phyloP scores from a whole-genome alignment of 2,797 vertebrate genomes.

The Anabacerthia variegaticeps region DNA sequence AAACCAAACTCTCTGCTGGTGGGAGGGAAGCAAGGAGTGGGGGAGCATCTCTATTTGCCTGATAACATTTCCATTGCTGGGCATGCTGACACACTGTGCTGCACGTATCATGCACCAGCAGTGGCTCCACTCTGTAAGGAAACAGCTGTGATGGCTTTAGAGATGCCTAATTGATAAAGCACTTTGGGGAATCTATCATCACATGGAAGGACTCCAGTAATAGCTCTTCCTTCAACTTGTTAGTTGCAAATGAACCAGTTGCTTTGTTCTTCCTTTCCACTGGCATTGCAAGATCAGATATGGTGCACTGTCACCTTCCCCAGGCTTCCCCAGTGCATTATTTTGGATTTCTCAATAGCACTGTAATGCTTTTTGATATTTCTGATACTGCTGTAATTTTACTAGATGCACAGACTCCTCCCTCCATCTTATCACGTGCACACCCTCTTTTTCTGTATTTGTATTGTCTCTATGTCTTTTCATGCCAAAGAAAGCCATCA shows the following conservation, averaged over 20 bases:
- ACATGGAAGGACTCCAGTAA: not conserved
- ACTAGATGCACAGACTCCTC: not conserved
- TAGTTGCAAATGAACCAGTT: not conserved
- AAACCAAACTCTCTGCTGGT: not conserved
- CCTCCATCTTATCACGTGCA: not conserved
- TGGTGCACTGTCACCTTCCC: not conserved
- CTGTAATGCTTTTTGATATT: not conserved
- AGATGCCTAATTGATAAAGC: not conserved
- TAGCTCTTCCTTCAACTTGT: not conserved
- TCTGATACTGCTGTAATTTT: not conserved
- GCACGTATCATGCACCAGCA: not conserved
- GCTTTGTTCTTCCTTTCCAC: not conserved
- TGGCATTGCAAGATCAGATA: not conserved
- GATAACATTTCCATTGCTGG: not conserved
- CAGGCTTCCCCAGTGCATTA: not conserved
- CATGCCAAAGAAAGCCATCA: not conserved
- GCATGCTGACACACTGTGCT: not conserved
- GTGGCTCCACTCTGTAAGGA: not conserved
- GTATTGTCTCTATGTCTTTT: not conserved
- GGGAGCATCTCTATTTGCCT: not conserved
- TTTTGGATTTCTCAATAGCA: constrained; percentile 4
- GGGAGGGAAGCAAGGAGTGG: not conserved
- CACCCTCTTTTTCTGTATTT: not conserved
- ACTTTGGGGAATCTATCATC: not conserved
- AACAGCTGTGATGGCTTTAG: not conserved